Base-by-base conservation (phyloP, 2,888 invertebrate genomes). In the Aphodius granarius region DNA sequence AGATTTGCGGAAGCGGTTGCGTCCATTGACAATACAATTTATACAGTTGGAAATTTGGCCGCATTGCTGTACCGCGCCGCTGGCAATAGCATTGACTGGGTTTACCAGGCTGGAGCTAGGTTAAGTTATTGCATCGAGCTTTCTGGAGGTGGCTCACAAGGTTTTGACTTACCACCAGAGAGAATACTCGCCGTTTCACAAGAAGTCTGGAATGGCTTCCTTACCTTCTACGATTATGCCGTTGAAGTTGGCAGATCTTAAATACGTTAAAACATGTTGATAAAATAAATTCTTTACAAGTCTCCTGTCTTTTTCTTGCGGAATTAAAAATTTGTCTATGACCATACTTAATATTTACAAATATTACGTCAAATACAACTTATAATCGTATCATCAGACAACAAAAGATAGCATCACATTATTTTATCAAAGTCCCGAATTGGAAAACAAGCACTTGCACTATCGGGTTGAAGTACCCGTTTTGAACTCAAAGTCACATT, bases 31-130 rank as follows among this genome's bases (percentile, higher is more conserved):
- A 86, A 87, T 79, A 88, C 87, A 0, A 82, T 79, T 13, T 92
- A 92, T 78, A 83, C 86, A 0, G 89, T 90, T 71, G 92, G 92
- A 15, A 82, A 78, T 72, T 83, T 84, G n/a, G 81, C 88, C 0
- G 77, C 79, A 71, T 88, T 89, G 15, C 83, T 92, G 0, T 87
- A 92, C 79, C 85, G 87, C 0, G 90, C 91, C 0, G 83, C 91
- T 18, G 94, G 93, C 13, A 91, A 91, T 18, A 89, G 92, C 80
- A 91, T 92, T 82, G 94, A 94, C 81, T 94, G 91, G 84, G 90
- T 90, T 82, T 89, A 82, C 0, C 86, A 87, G 5, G 88, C 86
- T 0, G 90, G 89, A 0, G 89, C 92, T 71, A 89, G 90, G 0
- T 84, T 93, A 15, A 82, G 91, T 0, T 92, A 91, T 78, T 92